Base-by-base conservation (phyloP, 2,113 vertebrate species). In the Xerus inauris region DNA sequence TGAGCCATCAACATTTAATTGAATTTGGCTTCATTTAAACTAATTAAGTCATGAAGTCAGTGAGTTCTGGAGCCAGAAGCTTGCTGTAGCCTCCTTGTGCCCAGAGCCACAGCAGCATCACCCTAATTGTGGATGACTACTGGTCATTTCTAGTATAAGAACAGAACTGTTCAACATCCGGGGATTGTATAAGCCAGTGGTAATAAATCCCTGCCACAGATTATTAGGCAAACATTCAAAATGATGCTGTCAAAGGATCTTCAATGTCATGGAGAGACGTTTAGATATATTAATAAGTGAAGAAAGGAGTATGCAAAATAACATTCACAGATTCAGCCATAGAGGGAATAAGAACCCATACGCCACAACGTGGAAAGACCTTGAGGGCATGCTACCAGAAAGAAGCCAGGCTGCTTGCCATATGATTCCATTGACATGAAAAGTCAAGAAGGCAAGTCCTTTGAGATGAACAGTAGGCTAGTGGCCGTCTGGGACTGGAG, bases 1-100 rank as follows among this genome's bases (percentile, higher is more conserved):
- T 35, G 83, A 93, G 40, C 96, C 79, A 83, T 80, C 93, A 93
- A 54, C 83, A 89, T 11, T 11, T 87, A 97, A 96, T 91, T 91
- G 93, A 75, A 94, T 94, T 96, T 94, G 89, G 87, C 87, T 93
- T 83, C 96, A 93, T 95, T 97, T 97, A 97, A 87, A 62, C 93
- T 76, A 93, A 98, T 97, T 96, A 98, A 92, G 84, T n/a, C 94
- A 90, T 95, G 97, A 98, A 94, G 89, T 95, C 97, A 96, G 91
- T 45, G 69, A 40, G 57, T 80, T 83, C 92, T 93, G 83, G 93
- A 96, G 96, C 96, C 91, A 95, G 97, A 65, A 94, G 67, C 40
- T 30, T 17, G 71, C 96, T 92, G 93, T 13, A 12, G 96, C 57
- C 87, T 97, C 88, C 38, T 8, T 19, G 75, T 88, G 93, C 83